phyloP scores from a whole-genome alignment of 2,888 invertebrate species.

The Athripsodes cinereus region DNA sequence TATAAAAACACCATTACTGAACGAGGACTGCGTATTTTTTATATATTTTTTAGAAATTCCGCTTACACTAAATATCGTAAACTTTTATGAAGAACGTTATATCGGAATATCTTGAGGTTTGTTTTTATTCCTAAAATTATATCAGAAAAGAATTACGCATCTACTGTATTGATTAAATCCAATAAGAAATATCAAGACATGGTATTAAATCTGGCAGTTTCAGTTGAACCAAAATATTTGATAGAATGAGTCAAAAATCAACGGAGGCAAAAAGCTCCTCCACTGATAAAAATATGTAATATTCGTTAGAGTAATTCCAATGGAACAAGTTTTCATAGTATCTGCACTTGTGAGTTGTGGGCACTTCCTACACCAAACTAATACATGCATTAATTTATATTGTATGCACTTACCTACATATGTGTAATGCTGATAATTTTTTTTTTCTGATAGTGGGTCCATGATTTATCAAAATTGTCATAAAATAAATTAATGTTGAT shows the following conservation, averaged over 20 bases:
- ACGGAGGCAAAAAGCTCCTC: constrained; percentile 7
- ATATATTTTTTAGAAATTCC: neutral
- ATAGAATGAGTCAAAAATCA: neutral
- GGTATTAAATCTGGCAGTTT: no score
- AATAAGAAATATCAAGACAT: no score
- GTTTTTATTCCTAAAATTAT: neutral
- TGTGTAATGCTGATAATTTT: no score
- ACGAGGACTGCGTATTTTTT: no score
- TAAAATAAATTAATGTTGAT: no score
- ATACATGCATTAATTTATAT: no score
- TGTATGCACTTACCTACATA: no score
- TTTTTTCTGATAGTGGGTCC: no score
- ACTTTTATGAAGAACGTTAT: neutral
- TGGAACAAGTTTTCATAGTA: constrained; percentile 16
- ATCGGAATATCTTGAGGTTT: neutral
- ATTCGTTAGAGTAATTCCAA: constrained; percentile 15
- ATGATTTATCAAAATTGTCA: no score
- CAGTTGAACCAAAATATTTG: constrained; percentile 5
- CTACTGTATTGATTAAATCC: neutral
- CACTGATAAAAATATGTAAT: constrained; percentile 12
- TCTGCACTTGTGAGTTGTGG: constrained; percentile 14
- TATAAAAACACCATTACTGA: no score
- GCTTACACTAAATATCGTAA: neutral
- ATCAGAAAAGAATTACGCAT: neutral
- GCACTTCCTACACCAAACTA: no score